Conservation (phyloP, 2,888 invertebrate species). For the Amphipoea oculea region DNA sequence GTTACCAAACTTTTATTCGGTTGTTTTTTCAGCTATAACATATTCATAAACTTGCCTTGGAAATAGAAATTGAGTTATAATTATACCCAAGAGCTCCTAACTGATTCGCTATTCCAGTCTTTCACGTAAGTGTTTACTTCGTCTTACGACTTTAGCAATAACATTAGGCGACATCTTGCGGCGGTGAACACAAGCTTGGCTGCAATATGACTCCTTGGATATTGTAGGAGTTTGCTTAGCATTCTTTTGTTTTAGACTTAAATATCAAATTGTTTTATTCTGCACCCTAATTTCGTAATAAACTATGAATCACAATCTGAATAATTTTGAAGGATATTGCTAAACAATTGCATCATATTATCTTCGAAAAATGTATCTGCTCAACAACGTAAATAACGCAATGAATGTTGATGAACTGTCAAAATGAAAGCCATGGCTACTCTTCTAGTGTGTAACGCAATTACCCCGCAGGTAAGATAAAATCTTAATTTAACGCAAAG, state of each 20-base stretch:
- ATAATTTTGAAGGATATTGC: too few species aligned
- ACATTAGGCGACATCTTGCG: conserved; percentile 50
- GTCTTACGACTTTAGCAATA: conserved; percentile 35
- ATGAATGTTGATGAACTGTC: too few species aligned
- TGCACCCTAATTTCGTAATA: too few species aligned
- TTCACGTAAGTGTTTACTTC: conserved; percentile 32
- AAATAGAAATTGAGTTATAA: background rate
- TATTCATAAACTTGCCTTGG: background rate
- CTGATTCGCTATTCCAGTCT: conserved; percentile 18
- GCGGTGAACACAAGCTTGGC: conserved; percentile 25
- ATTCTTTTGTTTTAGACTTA: conserved; percentile 14
- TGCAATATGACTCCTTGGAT: conserved; percentile 31
- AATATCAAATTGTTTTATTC: background rate
- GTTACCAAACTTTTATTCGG: background rate
- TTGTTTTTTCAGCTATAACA: background rate
- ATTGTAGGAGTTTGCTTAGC: conserved; percentile 14
- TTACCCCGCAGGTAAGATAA: background rate
- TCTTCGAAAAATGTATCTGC: too few species aligned
- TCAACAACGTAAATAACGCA: too few species aligned
- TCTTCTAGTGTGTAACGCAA: too few species aligned
- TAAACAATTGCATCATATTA: too few species aligned
- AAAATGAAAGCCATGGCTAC: too few species aligned
- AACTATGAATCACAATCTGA: too few species aligned
- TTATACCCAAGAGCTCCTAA: background rate
- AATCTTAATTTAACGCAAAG: background rate